These are phyloP conservation scores for Fissipunctia ypsillon DNA, from an alignment of 2,888 invertebrate genomes.

Conservation along the genomic window DNA sequence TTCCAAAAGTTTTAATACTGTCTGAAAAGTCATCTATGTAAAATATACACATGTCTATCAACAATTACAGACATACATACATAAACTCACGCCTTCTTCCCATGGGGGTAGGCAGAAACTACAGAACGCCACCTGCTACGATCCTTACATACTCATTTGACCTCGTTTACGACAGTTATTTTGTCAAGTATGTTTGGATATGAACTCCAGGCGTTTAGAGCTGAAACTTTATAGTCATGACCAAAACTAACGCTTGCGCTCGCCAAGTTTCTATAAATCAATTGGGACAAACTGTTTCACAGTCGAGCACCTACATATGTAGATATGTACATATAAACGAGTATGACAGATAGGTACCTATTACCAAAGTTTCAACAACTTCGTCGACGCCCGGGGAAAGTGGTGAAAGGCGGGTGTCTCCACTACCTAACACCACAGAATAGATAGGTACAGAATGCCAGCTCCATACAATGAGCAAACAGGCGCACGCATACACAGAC, in stretches of 20 bases:
- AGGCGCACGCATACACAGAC: neutral
- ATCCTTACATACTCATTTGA: too few relatives aligned
- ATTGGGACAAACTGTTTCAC: slow-evolving; percentile 63
- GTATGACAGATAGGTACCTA: slow-evolving; percentile 47
- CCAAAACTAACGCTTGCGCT: slow-evolving; percentile 46
- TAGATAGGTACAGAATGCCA: slow-evolving; percentile 5
- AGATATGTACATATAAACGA: slow-evolving; percentile 25
- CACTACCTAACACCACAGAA: slow-evolving; percentile 2
- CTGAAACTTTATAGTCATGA: slow-evolving; percentile 28
- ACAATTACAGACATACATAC: too few relatives aligned
- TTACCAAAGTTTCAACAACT: slow-evolving; percentile 63
- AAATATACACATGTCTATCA: neutral
- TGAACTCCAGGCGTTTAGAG: slow-evolving; percentile 1
- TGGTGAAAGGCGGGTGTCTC: slow-evolving; percentile 56
- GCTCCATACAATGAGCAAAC: neutral
- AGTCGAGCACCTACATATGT: slow-evolving; percentile 43
- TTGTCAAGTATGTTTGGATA: neutral
- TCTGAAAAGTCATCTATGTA: slow-evolving; percentile 2
- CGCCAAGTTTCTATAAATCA: slow-evolving; percentile 59
- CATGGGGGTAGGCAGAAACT: too few relatives aligned
- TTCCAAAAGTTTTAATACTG: slow-evolving; percentile 14
- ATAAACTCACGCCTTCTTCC: too few relatives aligned
- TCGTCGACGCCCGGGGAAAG: slow-evolving; percentile 58
- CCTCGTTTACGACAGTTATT: too few relatives aligned
- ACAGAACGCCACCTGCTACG: too few relatives aligned